Conservation (phyloP, 1,140 invertebrate genomes). For the Tetragnatha versicolor region DNA sequence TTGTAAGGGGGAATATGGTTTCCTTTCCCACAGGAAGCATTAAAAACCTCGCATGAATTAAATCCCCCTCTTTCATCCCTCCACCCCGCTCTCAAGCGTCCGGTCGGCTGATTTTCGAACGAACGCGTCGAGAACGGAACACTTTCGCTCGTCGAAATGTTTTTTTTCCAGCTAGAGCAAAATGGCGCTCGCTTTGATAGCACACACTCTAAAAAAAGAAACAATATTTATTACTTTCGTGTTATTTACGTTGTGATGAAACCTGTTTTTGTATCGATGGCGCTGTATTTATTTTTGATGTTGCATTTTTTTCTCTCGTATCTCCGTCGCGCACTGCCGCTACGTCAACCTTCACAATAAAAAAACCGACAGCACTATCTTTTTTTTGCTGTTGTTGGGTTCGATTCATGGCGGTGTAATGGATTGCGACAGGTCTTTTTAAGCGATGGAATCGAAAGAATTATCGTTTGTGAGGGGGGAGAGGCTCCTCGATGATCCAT, state of each 20-base stretch:
- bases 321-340: background rate
- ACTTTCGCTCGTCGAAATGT: background rate
- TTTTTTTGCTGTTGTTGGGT: too few species aligned
- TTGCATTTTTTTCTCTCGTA: background rate
- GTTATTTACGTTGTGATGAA: conserved; percentile 12
- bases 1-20: too few species aligned
- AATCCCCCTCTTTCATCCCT: conserved; percentile 26
- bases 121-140: background rate
- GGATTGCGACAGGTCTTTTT: too few species aligned
- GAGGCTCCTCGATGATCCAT: too few species aligned
- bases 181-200: background rate
- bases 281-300: background rate
- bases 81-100: conserved; percentile 11
- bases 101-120: conserved; percentile 20
- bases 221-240: conserved; percentile 35
- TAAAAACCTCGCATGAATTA: conserved; percentile 37
- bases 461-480: too few species aligned
- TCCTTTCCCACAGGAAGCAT: background rate
- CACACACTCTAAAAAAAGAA: background rate
- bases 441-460: too few species aligned
- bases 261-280: conserved; percentile 7
- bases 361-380: too few species aligned
- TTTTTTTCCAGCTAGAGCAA: background rate
- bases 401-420: too few species aligned
- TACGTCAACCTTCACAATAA: too few species aligned